Evolutionary conservation across 2,797 vertebrate genomes (phyloP), one percentile per base, ranked within the genome.

Genomic region (Eidolon dupreanum): DNA sequence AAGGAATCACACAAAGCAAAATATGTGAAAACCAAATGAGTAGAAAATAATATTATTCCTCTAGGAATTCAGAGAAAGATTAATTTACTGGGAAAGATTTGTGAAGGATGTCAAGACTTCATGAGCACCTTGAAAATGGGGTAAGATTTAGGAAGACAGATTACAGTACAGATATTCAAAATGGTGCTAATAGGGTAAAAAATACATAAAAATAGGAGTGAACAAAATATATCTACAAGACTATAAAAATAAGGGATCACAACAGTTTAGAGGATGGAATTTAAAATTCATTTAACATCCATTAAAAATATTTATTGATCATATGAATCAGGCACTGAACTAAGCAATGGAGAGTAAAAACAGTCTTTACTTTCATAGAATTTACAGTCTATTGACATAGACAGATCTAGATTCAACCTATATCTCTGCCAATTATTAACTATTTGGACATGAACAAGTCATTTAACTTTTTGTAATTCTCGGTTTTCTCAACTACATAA

Each of bases 1-100:
- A 92, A 74, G 38, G 33, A 89, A 28, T 87, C 28, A 86, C n/a
- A n/a, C 49, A 94, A 94, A 86, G 12, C 19, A 93, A 74, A 68
- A 74, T 59, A 75, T 77, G 13, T 84, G n/a, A 90, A 86, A 94
- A 96, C 49, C 12, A 88, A 85, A 85, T 51, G 41, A 90, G 5
- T 61, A 33, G 49, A 61, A 89, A 83, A 73, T 31, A 86, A 92
- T 85, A 81, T 13, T 86, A 82, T 93, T 86, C 13, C 43, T 93
- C 22, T 2, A 94, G 59, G 53, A 94, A 93, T 81, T 88, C n/a
- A 89, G 49, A 92, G 71, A 95, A 90, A 68, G 24, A 85, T 31
- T 88, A 15, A 17, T 41, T 70, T 83, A 55, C 41, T 77, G 10
- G 41, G n/a, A 49, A 82, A 88, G 2, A 74, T 36, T 61, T 81